Base-by-base conservation (phyloP, 2,888 invertebrate species). In the Serripes groenlandicus region DNA sequence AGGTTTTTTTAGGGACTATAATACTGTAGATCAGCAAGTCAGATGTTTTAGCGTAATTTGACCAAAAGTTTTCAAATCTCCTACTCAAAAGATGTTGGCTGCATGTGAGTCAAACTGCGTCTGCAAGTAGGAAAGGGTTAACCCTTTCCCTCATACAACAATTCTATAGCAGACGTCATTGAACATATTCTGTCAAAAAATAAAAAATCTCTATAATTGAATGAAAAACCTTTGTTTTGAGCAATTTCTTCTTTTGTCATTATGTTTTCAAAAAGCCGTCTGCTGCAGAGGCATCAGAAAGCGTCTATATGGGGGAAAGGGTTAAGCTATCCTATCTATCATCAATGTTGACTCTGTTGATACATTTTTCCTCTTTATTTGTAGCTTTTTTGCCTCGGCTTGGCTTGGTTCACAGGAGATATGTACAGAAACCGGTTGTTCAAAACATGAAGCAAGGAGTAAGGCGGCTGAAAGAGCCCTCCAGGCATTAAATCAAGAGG, bases 401-500 rank as follows among this genome's bases (percentile, higher is more conserved):
- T 66, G 34, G n/a, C 75, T 87, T 15, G 83, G 81, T 3, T 66
- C 68, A 0, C 37, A 66, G 23, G 78, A 81, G 49, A 30, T 86
- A 18, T 72, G 81, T 34, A 73, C 62, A 32, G 81, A 76, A 34
- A 32, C 37, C 21, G 83, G 83, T 3, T 9, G 26, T 15, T 75
- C 78, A 3, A 86, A 83, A 69, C 79, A 86, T 64, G 86, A 86
- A 26, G 86, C 86, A 15, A 64, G 74, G 23, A 78, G 75, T 2
- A 77, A 72, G 26, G 81, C 83, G 5, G 86, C 83, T 11, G 81
- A 84, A 28, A 70, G 77, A 28, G 81, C 78, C 18, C 64, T 79
- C 4, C 78, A 81, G 30, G 54, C 56, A 37, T 68, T 84, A 0
- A 73, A 71, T 69, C 3, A 75, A 9, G 75, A 79, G 81, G n/a